A percentile compares a stretch with the other conserved stretches of the same genome.
Conservation (phyloP, 1,140 invertebrate genomes). For the Trachymyrmex cornetzi region DNA sequence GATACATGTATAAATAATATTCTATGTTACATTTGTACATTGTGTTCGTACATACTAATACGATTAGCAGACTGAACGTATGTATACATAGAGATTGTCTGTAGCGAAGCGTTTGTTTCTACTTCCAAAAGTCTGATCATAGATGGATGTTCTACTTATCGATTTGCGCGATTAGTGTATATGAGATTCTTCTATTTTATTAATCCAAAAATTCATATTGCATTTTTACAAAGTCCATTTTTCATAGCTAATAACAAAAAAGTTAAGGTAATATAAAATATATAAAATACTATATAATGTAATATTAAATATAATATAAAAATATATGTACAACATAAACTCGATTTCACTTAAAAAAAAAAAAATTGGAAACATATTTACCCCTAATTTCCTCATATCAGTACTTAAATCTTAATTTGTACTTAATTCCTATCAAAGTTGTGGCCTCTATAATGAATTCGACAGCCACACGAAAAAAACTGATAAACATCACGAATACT, state of each 20-base stretch:
- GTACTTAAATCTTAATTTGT: background rate
- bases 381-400: background rate
- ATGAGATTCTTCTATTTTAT: background rate
- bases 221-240: background rate
- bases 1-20: constrained; percentile 15
- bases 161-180: background rate
- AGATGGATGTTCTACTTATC: background rate
- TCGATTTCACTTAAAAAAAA: background rate
- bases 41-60: background rate
- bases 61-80: background rate
- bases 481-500: constrained; percentile 1
- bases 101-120: background rate
- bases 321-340: background rate
- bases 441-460: background rate
- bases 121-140: background rate
- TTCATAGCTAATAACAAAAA: background rate
- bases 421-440: background rate
- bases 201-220: background rate
- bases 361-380: background rate
- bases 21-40: background rate
- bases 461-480: background rate
- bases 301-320: background rate
- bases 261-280: background rate
- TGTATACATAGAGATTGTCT: background rate
- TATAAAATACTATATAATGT: background rate